A percentile compares a stretch with the other conserved stretches of the same genome.
These are phyloP conservation scores for Tachystola acroxantha DNA, from an alignment of 2,888 invertebrate genomes.

Conservation along the genomic window DNA sequence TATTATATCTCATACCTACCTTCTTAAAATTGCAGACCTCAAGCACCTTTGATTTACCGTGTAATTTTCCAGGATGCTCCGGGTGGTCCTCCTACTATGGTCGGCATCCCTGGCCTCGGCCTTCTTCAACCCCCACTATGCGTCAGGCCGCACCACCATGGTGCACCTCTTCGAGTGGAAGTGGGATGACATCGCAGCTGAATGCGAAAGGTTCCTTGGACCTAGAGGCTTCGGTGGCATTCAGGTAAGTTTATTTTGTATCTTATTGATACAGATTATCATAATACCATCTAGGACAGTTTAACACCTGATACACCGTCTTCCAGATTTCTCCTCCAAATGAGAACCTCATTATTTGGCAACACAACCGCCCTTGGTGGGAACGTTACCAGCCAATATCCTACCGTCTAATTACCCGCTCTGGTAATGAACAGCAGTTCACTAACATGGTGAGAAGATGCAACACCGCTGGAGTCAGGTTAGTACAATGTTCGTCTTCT, in stretches of 20 bases:
- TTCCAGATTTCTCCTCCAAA: slow-evolving; percentile 84
- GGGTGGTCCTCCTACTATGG: slow-evolving; percentile 42
- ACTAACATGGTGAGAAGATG: slow-evolving; percentile 87
- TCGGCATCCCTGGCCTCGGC: slow-evolving; percentile 38
- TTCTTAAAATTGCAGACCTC: too few species aligned
- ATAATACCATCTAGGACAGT: too few species aligned
- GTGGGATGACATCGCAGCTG: slow-evolving; percentile 87
- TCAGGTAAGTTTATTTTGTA: slow-evolving; percentile 67
- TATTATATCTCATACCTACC: too few species aligned
- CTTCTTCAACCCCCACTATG: slow-evolving; percentile 78
- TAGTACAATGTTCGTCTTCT: slow-evolving; percentile 8
- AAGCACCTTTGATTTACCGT: too few species aligned
- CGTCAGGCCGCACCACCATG: slow-evolving; percentile 79
- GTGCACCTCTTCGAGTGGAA: slow-evolving; percentile 91
- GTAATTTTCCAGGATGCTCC: slow-evolving; percentile 48
- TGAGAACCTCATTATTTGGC: slow-evolving; percentile 81
- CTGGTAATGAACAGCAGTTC: slow-evolving; percentile 86
- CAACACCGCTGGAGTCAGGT: slow-evolving; percentile 87
- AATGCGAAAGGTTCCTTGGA: slow-evolving; percentile 87
- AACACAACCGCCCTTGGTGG: slow-evolving; percentile 87
- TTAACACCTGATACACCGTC: background rate
- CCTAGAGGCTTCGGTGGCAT: slow-evolving; percentile 86
- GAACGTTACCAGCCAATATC: slow-evolving; percentile 94
- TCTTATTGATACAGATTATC: background rate
- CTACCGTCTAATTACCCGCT: slow-evolving; percentile 85